Evolutionary conservation across 2,888 invertebrate genomes (phyloP), one percentile per base, ranked within the genome.

Genomic region (Cataglyphis cursor): DNA sequence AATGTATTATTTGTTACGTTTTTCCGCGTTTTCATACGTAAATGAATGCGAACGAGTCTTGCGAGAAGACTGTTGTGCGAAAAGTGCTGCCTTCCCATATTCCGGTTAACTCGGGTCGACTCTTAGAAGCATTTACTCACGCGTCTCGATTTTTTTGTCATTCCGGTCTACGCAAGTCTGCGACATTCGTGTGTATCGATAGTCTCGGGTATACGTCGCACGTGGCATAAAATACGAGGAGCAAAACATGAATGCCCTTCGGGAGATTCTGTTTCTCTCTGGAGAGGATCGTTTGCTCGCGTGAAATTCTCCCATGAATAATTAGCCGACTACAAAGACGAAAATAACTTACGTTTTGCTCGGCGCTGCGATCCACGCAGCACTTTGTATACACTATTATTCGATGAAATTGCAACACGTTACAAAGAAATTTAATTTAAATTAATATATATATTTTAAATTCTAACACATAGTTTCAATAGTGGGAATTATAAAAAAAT

Each of bases 21-120:
- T 54, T 57, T 28, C 54, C 28, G n/a, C 21, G 18, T 48, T 51
- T 48, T 51, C 48, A 65, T 65, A 65, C 24, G 12, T 64, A 64
- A 54, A 18, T 51, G 44, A 48, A 28, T 66, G 38, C 24, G 4
- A 35, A 24, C 57, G 76, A 73, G 70, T 64, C 70, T 80, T 76
- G 82, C 75, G 80, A 68, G 81, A 87, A 87, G 85, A 81, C 74
- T 70, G 81, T n/a, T 88, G 90, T 90, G 48, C 86, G 90, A 87
- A 87, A 89, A 90, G 87, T n/a, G n/a, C 87, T 88, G 88, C 87
- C 89, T 74, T 62, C 51, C 87, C 84, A 89, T 87, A 89, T 90
- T 90, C 88, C 81, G 85, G 83, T 87, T 85, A 84, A 84, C 82
- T 80, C 74, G 76, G 68, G 72, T 81, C 65, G 82, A 85, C 85